Evolutionary conservation across 1,140 invertebrate genomes (phyloP), one percentile per base, ranked within the genome.

Genomic region (Scaptomyza graminum): DNA sequence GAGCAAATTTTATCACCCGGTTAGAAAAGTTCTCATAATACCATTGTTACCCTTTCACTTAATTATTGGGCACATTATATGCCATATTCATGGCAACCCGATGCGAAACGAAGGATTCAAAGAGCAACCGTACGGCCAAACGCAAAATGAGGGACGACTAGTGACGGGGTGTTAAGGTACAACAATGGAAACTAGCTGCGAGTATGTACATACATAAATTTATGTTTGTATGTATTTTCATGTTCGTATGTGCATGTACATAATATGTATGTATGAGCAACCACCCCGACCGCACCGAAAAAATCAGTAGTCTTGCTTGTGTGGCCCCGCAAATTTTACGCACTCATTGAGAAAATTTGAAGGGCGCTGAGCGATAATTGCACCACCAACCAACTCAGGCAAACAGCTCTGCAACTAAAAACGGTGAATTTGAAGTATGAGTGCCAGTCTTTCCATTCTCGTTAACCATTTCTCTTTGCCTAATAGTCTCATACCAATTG

Each of bases 31-130:
- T 87, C 79, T 87, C 79, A 87, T 87, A 79, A 83, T 88, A 72
- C 65, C 83, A 83, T 87, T 87, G 83, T 87, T 88, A 88, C 83
- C 83, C 83, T 87, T 87, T 87, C 79, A 87, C 83, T 87, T 87
- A 89, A 87, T 87, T 87, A 87, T 87, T 87, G 79, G 83, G 83
- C 67, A 88, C 83, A 87, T 87, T 76, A 87, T 87, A 79, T 85
- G 70, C 78, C 69, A 84, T 87, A 81, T 83, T 87, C 83, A 87
- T 87, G 79, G 83, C 83, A 85, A 88, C 78, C 25, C 13, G 62
- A 43, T 52, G 67, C 15, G 47, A 52, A 59, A 37, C 65, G 43
- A 63, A 75, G 50, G 65, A 57, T 70, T 34, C n/a, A 59, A 74
- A 2, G 8, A 34, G 9, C 31, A 34, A 34, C 31, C 7, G 31